phyloP scores from a whole-genome alignment of 2,113 vertebrate species.

The Heloderma charlesbogerti region DNA sequence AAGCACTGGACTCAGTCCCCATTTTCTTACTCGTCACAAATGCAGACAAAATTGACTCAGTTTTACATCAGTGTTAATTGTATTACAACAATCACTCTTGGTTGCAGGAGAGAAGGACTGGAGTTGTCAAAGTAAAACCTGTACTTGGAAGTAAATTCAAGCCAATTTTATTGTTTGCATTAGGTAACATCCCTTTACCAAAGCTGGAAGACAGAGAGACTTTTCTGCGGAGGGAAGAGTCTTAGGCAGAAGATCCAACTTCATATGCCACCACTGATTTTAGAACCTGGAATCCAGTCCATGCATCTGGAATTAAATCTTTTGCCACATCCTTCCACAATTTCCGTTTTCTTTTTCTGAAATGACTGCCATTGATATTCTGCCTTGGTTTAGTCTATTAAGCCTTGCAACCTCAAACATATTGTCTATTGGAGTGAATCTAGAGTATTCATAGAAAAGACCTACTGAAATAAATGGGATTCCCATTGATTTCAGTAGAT shows the following conservation, averaged over 20 bases:
- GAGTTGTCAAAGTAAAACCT: not conserved
- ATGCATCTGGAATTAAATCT: not conserved
- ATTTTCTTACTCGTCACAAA: not conserved
- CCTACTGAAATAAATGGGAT: no score
- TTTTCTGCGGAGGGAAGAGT: slow-evolving; percentile 40
- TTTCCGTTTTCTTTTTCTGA: not conserved
- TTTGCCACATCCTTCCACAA: not conserved
- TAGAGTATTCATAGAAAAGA: no score
- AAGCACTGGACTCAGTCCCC: fast-evolving
- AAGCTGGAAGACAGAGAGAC: slow-evolving; percentile 73
- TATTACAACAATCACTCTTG: not conserved
- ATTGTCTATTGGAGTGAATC: no score
- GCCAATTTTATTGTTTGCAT: slow-evolving; percentile 55
- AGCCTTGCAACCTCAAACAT: not conserved
- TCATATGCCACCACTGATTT: fast-evolving
- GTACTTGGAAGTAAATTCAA: slow-evolving; percentile 25
- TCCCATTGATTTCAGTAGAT: no score
- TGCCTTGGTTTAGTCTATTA: not conserved
- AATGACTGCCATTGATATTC: not conserved
- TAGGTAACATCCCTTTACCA: slow-evolving; percentile 92
- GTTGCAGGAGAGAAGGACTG: not conserved
- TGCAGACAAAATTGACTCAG: not conserved
- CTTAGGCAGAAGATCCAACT: not conserved
- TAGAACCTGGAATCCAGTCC: fast-evolving
- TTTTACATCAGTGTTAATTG: not conserved